Base-by-base conservation (phyloP, 2,888 invertebrate species). In the Lysandra bellargus region DNA sequence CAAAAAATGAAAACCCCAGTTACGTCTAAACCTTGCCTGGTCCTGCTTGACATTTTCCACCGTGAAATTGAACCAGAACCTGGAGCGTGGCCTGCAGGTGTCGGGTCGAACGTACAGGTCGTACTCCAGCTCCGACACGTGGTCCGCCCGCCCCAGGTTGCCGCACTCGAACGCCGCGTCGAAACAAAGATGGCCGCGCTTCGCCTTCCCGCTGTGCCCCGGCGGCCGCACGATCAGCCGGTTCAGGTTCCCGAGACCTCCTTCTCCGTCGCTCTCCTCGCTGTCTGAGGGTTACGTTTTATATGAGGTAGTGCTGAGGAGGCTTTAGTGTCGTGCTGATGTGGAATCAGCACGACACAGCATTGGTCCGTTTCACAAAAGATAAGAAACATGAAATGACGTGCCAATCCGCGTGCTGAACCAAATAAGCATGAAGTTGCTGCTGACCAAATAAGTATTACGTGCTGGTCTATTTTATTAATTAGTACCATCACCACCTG, bases 41-140 rank as follows among this genome's bases (percentile, higher is more conserved):
- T 99, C 98, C 81, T 97, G 96, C 85, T 97, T 97, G 0, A 98
- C 98, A 89, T 99, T 99, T 89, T 99, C 99, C 61, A 99, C 99
- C 1, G 99, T 98, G 88, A 99, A 99, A 93, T 99, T 99, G 92
- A 99, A 99, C 99, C 99, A 99, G 84, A 99, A 97, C 78, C 99
- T 95, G 82, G 97, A 96, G 74, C 98, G 95, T 0, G 99, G 99
- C 88, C 98, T 98, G 90, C 99, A 99, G 0, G 99, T 99, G 90
- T 99, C 99, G 0, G 99, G 99, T 73, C 99, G 95, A 79, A 99
- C 96, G 91, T 97, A 99, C 78, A 99, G 95, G 92, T 99, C 99
- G 91, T 99, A 99, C 90, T 99, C 99, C 88, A 97, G 97, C 86
- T 99, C 99, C 6, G 97, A 98, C 84, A 99, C 96, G 84, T 98